Evolutionary conservation across 2,797 vertebrate species (phyloP).

Genomic region (Rhabdomys pumilio): DNA sequence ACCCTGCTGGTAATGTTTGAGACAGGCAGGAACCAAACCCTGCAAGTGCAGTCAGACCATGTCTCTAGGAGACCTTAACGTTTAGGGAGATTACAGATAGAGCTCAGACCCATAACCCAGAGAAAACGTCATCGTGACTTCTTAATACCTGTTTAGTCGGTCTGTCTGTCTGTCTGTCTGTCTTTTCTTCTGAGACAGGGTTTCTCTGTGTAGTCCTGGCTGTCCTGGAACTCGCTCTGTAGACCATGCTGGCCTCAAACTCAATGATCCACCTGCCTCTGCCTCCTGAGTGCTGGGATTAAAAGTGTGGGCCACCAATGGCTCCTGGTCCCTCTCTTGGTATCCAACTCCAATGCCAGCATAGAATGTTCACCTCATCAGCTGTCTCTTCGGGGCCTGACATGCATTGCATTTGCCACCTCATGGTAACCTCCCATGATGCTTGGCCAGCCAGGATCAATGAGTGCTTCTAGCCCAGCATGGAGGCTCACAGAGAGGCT

Average conservation of each 20-base stretch:
- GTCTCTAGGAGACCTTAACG: neutral
- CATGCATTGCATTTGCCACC: no score
- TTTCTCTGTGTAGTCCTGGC: no score
- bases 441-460: slow-evolving; percentile 30
- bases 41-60: fast-evolving
- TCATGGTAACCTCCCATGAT: no score
- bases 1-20: neutral
- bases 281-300: neutral
- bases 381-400: neutral
- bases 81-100: neutral
- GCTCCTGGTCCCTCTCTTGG: neutral
- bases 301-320: neutral
- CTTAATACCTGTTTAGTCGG: neutral
- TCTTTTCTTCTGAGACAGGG: neutral
- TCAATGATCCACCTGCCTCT: neutral
- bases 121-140: neutral
- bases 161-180: neutral
- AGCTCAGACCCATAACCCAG: neutral
- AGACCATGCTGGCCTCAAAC: neutral
- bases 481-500: slow-evolving; percentile 79
- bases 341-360: neutral
- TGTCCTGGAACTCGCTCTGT: neutral
- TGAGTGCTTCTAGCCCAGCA: slow-evolving; percentile 77
- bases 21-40: neutral
- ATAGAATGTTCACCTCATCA: neutral